A percentile compares a stretch with the other conserved stretches of the same genome.
Evolutionary conservation across 2,797 vertebrate genomes (phyloP).

Genomic region (Typhlichthys subterraneus): DNA sequence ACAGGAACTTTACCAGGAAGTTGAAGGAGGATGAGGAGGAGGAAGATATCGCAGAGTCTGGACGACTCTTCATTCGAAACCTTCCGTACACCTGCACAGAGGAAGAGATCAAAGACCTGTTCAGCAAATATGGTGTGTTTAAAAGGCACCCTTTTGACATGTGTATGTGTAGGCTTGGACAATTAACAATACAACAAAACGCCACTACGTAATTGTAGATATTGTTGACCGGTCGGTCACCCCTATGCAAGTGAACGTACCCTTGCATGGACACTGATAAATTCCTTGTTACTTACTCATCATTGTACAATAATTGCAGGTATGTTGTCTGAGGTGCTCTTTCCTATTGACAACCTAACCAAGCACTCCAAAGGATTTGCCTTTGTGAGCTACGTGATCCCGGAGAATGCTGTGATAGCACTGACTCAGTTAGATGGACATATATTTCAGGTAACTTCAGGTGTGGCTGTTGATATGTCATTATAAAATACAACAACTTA

Average conservation of each 20-base stretch:
- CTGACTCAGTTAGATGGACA: conserved; percentile 88
- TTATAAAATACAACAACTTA: neutral
- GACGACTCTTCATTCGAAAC: conserved; percentile 92
- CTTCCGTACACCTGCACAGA: conserved; percentile 92
- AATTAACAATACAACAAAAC: no score
- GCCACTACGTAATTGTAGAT: no score
- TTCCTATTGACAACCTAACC: conserved; percentile 89
- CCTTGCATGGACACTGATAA: neutral
- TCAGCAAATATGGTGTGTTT: conserved; percentile 82
- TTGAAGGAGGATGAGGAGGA: conserved; percentile 88
- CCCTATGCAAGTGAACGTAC: neutral
- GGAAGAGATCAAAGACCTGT: conserved; percentile 88
- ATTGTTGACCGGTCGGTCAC: neutral
- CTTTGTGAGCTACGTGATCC: conserved; percentile 94
- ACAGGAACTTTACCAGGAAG: conserved; percentile 78
- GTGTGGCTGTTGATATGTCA: neutral
- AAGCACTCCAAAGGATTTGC: conserved; percentile 95
- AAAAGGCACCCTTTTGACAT: neutral
- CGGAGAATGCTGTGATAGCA: conserved; percentile 90
- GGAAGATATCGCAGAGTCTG: conserved; percentile 92
- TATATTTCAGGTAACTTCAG: conserved; percentile 89
- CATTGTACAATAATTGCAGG: conserved; percentile 70
- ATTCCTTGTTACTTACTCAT: conserved; percentile 1
- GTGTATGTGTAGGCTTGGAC: neutral
- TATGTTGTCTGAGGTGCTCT: conserved; percentile 88